Percentiles rank a stretch among this genome's conserved stretches.
Conservation (phyloP, 2,888 invertebrate species). For the Polydrusus tereticollis region DNA sequence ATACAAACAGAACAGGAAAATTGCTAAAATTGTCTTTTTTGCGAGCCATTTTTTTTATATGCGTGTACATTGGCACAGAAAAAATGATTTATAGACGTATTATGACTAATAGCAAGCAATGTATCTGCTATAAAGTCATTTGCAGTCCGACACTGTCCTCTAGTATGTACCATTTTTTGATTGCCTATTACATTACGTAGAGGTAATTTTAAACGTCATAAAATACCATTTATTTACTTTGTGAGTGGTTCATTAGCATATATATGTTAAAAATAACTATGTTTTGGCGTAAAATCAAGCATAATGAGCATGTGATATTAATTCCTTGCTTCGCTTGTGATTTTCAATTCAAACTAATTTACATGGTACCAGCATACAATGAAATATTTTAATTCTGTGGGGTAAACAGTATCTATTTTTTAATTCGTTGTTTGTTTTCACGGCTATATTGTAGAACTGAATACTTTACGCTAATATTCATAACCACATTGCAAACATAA, state of each 20-base stretch:
- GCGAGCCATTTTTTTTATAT: no score
- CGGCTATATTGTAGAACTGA: no score
- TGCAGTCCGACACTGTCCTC: background rate
- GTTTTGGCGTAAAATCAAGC: background rate
- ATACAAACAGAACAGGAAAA: no score
- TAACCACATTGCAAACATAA: no score
- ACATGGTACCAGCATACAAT: background rate
- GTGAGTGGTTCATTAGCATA: background rate
- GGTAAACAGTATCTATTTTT: no score
- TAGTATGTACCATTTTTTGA: background rate
- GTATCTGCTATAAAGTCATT: background rate
- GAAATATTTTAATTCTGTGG: background rate
- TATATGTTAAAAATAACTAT: constrained; percentile 3
- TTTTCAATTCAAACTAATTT: background rate
- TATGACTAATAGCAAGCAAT: no score
- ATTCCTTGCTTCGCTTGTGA: background rate
- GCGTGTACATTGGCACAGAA: no score
- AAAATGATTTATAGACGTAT: no score
- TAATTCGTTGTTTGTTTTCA: no score
- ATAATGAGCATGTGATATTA: background rate
- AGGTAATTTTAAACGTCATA: background rate
- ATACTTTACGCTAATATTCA: no score
- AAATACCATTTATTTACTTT: background rate
- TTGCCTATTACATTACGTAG: background rate
- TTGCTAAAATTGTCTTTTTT: no score